Evolutionary conservation across 2,113 vertebrate species (phyloP).

Genomic region (Tenebrosternarchus preto): DNA sequence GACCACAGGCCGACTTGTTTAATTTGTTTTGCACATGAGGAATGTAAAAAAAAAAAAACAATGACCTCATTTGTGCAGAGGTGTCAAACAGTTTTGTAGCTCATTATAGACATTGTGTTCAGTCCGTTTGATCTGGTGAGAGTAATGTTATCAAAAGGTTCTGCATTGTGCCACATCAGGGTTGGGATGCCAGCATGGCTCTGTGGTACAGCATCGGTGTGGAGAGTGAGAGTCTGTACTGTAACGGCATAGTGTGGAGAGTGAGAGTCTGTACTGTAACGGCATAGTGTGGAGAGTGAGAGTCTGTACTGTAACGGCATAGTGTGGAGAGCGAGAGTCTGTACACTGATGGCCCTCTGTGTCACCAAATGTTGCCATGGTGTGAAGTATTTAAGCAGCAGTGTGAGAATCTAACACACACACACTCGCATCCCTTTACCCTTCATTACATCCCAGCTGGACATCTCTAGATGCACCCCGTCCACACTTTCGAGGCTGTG

Average conservation of each 20-base stretch:
- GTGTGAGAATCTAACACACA: neutral
- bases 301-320: too few species aligned
- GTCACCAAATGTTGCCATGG: neutral
- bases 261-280: too few species aligned
- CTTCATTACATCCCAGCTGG: neutral
- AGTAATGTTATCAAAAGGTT: neutral
- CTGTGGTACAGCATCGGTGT: neutral
- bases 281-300: neutral
- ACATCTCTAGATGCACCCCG: conserved; percentile 1
- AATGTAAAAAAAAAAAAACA: conserved; percentile 19
- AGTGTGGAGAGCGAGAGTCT: too few species aligned
- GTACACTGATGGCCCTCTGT: neutral
- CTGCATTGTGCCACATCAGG: neutral
- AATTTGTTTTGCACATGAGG: conserved; percentile 27
- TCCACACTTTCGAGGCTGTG: conserved; percentile 22
- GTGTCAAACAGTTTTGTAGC: conserved; percentile 16
- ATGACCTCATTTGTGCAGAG: conserved; percentile 1
- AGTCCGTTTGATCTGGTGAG: neutral
- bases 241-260: too few species aligned
- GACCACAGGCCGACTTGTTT: conserved; percentile 18
- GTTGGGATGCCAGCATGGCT: neutral
- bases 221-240: too few species aligned
- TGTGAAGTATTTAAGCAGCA: conserved; percentile 13
- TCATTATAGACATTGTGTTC: neutral
- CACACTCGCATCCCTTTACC: neutral